Evolutionary conservation across 2,888 invertebrate genomes (phyloP), one percentile per base, ranked within the genome.

Genomic region (Hemistola chrysoprasaria): DNA sequence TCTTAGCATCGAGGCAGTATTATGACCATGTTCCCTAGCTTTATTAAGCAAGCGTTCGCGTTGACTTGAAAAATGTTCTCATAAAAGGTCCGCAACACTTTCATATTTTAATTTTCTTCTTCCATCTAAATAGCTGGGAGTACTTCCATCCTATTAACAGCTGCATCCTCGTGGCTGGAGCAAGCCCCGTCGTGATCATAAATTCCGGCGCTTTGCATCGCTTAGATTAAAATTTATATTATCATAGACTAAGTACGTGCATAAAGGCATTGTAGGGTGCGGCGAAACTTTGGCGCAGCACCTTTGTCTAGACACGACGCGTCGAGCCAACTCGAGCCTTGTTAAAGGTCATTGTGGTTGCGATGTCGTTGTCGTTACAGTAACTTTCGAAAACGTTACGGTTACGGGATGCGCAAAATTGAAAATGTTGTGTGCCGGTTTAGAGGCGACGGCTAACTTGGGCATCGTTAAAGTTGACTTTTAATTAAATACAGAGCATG

Each of bases 291-390:
- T 40, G 33, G 24, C 30, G 23, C 33, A 9, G 39, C 33, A 29
- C 52, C 50, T 50, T 55, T 55, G 52, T 52, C 42, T 55, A 38
- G 39, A 32, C 47, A 32, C 32, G 33, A 22, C 27, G 31, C 31
- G 22, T 8, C n/a, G 28, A 28, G 16, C 22, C 2, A 21, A 10
- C 8, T 6, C 11, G 16, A 8, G 16, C 34, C 44, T 45, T 30
- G 50, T 42, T 52, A 47, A 40, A 47, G 32, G 46, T 48, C 38
- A 38, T 43, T 47, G 42, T 36, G 40, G 43, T 28, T 31, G 34
- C 29, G 34, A 46, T 32, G 41, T n/a, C n/a, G n/a, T 16, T 16
- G 16, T 41, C 37, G 36, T 42, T 47, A 36, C 25, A 22, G 28
- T 34, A 49, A 46, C 46, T 49, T 46, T 40, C 6, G 32, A 34